Percentiles rank a stretch among this genome's conserved stretches.
Evolutionary conservation across 2,797 vertebrate species (phyloP).

Genomic region (Mus minutoides): DNA sequence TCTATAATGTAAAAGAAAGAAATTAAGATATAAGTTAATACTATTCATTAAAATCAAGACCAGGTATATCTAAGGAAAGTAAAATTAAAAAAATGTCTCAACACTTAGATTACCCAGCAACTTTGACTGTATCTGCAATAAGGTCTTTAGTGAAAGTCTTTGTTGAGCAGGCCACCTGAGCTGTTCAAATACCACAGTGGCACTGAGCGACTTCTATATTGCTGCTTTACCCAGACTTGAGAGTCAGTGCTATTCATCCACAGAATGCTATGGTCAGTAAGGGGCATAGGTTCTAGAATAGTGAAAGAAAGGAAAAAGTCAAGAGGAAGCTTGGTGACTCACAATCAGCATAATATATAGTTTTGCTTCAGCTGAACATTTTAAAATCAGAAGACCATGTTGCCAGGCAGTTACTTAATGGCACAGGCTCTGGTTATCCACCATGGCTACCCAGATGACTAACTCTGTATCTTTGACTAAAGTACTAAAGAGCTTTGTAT

Average conservation of each 20-base stretch:
- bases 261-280: background rate
- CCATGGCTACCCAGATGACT: background rate
- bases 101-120: background rate
- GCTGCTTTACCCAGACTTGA: background rate
- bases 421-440: background rate
- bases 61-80: background rate
- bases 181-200: background rate
- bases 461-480: background rate
- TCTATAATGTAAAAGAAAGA: constrained; percentile 41
- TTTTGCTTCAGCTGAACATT: background rate
- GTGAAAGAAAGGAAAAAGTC: background rate
- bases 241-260: background rate
- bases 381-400: background rate
- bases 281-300: background rate
- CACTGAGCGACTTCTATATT: background rate
- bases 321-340: background rate
- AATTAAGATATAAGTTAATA: background rate
- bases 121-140: constrained; percentile 20
- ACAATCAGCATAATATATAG: background rate
- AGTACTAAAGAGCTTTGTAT: background rate
- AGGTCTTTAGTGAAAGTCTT: background rate
- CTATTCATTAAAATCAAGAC: background rate
- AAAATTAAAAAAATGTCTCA: constrained; percentile 8
- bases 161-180: background rate
- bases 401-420: background rate